Evolutionary conservation across 2,113 vertebrate species (phyloP), one percentile per base, ranked within the genome.

Genomic region (Oenanthe oenanthe): DNA sequence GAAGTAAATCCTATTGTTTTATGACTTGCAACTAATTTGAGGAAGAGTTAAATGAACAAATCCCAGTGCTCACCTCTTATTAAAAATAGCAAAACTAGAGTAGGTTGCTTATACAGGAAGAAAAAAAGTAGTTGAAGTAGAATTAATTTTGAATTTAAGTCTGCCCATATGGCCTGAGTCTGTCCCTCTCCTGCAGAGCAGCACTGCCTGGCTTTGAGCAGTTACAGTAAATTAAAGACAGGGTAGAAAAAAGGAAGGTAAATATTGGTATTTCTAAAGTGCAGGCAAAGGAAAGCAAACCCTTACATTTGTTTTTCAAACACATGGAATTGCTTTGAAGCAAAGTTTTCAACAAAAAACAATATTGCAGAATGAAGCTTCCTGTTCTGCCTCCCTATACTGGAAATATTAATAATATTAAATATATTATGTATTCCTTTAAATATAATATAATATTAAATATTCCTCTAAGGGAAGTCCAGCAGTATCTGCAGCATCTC

Each of bases 261-360:
- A 96, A 89, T 84, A 92, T 91, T 84, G 84, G 92, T 10, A 71
- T 87, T 92, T 76, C 93, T 93, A 78, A 92, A 90, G 93, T 3
- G 51, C 83, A 80, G 68, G 68, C 36, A 74, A 34, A 88, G 89
- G 66, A 84, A 83, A 92, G 61, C 68, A 86, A 76, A 87, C 34
- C 42, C 47, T 54, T 45, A 6, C 34, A 21, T 77, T 56, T 75
- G 84, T 28, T 81, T 92, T 84, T 18, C 13, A 57, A 71, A 77
- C 73, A 48, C 9, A 1, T 42, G 68, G 89, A 36, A 56, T 31
- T 70, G 88, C 93, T 85, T n/a, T 43, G 73, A 85, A 85, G 76
- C 36, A 8, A 17, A 16, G 12, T 82, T 73, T n/a, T 18, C 74
- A 47, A 32, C 76, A 62, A 50, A 16, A 79, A 74, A 86, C 31